These are phyloP conservation scores for Amphimallon solstitiale DNA, from an alignment of 2,888 invertebrate species.

Conservation along the genomic window DNA sequence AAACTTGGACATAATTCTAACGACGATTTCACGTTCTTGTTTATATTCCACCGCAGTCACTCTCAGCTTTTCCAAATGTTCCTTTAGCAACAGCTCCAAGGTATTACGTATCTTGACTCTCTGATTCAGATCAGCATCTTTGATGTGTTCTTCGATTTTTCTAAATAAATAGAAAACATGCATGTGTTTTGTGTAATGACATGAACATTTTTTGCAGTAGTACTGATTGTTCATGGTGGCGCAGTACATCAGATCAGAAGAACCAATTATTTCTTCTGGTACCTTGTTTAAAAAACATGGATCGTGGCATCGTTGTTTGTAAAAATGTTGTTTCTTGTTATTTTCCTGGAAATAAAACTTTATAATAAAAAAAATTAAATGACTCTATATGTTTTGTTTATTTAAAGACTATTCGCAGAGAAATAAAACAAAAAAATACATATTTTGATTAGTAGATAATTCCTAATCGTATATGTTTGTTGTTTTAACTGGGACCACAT, in stretches of 20 bases:
- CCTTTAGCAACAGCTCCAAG: conserved; percentile 38
- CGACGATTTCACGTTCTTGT: conserved; percentile 48
- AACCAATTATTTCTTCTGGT: conserved; percentile 52
- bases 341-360: conserved; percentile 48
- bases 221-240: conserved; percentile 49
- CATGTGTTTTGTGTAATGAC: conserved; percentile 54
- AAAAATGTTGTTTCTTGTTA: conserved; percentile 50
- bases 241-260: conserved; percentile 50
- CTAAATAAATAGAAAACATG: conserved; percentile 55
- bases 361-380: too few relatives aligned
- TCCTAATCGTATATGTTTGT: too few relatives aligned
- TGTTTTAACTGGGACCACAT: too few relatives aligned
- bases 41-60: conserved; percentile 37
- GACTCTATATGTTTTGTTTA: too few relatives aligned
- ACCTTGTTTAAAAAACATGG: conserved; percentile 53
- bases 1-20: conserved; percentile 51
- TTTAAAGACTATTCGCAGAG: too few relatives aligned
- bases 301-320: conserved; percentile 54
- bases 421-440: too few relatives aligned
- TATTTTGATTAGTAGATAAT: too few relatives aligned
- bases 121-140: conserved; percentile 44
- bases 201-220: conserved; percentile 50
- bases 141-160: conserved; percentile 47
- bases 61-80: conserved; percentile 46
- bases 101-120: conserved; percentile 16